A percentile compares a stretch with the other conserved stretches of the same genome.
Evolutionary conservation across 2,888 invertebrate species (phyloP).

Genomic region (Tetrapedia diversipes): DNA sequence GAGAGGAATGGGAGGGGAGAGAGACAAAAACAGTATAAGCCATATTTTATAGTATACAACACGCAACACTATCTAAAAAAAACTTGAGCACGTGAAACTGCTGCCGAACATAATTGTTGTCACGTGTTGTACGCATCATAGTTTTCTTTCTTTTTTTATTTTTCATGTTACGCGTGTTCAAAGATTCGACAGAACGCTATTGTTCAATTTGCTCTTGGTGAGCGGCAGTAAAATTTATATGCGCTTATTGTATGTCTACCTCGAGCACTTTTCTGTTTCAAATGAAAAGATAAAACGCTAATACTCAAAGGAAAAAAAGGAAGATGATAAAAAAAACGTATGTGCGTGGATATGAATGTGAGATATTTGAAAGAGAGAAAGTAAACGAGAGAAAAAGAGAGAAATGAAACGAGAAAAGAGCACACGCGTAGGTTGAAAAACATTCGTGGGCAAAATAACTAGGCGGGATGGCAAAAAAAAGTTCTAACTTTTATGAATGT

Average conservation of each 20-base stretch:
- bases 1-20: constrained; percentile 12
- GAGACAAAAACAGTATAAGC: constrained; percentile 51
- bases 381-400: not conserved
- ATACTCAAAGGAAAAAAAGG: constrained; percentile 18
- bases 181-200: constrained; percentile 27
- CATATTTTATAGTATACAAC: constrained; percentile 51
- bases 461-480: constrained; percentile 73
- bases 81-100: constrained; percentile 14
- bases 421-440: constrained; percentile 52
- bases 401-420: constrained; percentile 41
- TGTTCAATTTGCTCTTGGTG: constrained; percentile 35
- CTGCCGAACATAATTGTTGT: constrained; percentile 50
- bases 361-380: too few relatives aligned
- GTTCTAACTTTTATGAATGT: constrained; percentile 70
- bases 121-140: constrained; percentile 50
- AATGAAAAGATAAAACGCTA: constrained; percentile 1
- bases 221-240: constrained; percentile 2
- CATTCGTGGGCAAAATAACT: constrained; percentile 40
- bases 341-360: constrained; percentile 20
- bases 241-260: constrained; percentile 30
- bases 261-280: constrained; percentile 33
- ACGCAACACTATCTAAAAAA: constrained; percentile 37
- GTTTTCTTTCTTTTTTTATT: constrained; percentile 52
- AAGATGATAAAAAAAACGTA: constrained; percentile 7
- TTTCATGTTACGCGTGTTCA: constrained; percentile 36